These are phyloP conservation scores for Heteractis magnifica DNA, from an alignment of 92 coral and sea anemone species.

Conservation along the genomic window DNA sequence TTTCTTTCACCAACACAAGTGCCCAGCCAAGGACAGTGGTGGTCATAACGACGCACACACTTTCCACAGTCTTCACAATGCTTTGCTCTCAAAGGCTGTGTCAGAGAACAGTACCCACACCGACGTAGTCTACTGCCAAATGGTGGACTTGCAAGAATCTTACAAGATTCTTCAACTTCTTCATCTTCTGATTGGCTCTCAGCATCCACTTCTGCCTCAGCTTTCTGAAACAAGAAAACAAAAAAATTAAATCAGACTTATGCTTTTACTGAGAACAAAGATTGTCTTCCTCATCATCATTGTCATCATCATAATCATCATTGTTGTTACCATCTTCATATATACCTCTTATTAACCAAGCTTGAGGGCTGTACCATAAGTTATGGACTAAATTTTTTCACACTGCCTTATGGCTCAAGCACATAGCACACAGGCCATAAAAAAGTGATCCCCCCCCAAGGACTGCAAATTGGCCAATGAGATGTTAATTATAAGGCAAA, in stretches of 20 bases:
- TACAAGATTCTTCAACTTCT: conserved; percentile 80
- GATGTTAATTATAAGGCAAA: no score
- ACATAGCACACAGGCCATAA: no score
- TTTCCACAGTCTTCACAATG: conserved; percentile 99
- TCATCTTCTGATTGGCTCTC: conserved; percentile 69
- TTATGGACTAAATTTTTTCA: no score
- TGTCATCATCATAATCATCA: no score
- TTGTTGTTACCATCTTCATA: no score
- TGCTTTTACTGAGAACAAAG: no score
- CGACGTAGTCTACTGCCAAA: conserved; percentile 87
- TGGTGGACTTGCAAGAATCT: conserved; percentile 93
- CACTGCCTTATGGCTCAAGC: no score
- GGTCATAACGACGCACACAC: conserved; percentile 97
- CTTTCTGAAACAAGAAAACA: conserved; percentile 23
- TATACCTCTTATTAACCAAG: no score
- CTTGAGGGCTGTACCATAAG: no score
- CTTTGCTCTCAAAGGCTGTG: conserved; percentile 91
- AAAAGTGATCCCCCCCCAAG: no score
- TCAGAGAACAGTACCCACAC: conserved; percentile 93
- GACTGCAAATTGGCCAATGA: no score
- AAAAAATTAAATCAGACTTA: background rate
- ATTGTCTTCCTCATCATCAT: background rate
- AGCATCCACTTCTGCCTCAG: conserved; percentile 53
- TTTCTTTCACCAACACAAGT: conserved; percentile 98
- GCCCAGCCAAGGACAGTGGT: conserved; percentile 99